phyloP scores from a whole-genome alignment of 2,113 vertebrate species.

The Miniopterus natalensis region DNA sequence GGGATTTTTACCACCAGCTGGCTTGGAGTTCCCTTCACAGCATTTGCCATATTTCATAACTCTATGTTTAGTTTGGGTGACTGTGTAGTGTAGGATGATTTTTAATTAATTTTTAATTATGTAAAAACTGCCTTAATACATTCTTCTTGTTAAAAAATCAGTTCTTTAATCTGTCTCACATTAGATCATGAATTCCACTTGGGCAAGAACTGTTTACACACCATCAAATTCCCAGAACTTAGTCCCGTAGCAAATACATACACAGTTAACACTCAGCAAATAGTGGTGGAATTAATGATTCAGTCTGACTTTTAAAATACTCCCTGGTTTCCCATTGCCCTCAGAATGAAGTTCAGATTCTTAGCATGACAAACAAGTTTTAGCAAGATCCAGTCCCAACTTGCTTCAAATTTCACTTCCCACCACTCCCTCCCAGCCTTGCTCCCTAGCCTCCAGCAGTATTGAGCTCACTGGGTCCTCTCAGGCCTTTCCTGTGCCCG shows the following conservation, averaged over 20 bases:
- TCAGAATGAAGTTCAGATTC: slow-evolving; percentile 1
- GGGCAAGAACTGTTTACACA: not conserved
- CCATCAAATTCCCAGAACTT: not conserved
- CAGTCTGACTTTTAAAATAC: slow-evolving; percentile 9
- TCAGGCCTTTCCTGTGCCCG: not conserved
- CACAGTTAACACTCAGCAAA: not conserved
- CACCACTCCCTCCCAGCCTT: not conserved
- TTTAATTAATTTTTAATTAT: slow-evolving; percentile 39
- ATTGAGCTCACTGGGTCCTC: not conserved
- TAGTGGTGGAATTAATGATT: slow-evolving; percentile 4
- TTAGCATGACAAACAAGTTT: slow-evolving; percentile 55
- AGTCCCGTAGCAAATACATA: not conserved
- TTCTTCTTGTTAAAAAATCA: slow-evolving; percentile 18
- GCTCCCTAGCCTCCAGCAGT: not conserved
- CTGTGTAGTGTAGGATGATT: not conserved
- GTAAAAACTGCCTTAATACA: not conserved
- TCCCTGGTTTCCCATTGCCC: not conserved
- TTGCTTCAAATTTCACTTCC: slow-evolving; percentile 41
- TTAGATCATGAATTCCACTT: not conserved
- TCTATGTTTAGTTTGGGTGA: not conserved
- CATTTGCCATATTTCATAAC: not conserved
- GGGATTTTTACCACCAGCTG: not conserved
- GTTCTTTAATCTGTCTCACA: not conserved
- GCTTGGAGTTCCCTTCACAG: not conserved
- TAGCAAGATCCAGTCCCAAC: slow-evolving; percentile 46